Evolutionary conservation across 53 echinoderm and acorn worm genomes (phyloP).

Genomic region (Pentamera pediparva): DNA sequence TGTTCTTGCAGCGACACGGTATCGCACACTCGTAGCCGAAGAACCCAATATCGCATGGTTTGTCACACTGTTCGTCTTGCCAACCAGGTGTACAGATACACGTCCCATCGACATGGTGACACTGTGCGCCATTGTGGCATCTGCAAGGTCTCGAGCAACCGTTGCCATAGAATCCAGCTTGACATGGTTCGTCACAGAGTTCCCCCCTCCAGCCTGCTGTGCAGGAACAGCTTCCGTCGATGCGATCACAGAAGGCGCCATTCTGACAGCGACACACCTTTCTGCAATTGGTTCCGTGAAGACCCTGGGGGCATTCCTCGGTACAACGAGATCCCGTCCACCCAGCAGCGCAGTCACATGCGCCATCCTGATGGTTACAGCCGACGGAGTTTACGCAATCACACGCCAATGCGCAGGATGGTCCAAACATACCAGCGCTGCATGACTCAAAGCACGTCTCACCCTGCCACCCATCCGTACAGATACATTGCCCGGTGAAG

Average conservation of each 20-base stretch:
- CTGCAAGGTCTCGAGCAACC: conserved; percentile 52
- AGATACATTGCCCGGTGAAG: conserved; percentile 49
- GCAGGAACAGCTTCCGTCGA: conserved; percentile 60
- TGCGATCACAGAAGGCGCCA: conserved; percentile 23
- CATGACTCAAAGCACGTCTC: conserved; percentile 49
- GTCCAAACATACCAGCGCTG: conserved; percentile 48
- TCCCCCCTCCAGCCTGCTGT: conserved; percentile 64
- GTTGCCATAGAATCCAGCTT: conserved; percentile 57
- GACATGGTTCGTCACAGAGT: conserved; percentile 54
- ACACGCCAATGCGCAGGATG: conserved; percentile 52
- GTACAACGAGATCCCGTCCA: conserved; percentile 42
- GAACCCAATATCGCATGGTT: conserved; percentile 37
- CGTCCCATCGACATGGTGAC: conserved; percentile 52
- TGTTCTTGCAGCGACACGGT: conserved; percentile 62
- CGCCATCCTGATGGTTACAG: conserved; percentile 59
- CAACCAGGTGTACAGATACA: conserved; percentile 54
- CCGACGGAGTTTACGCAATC: conserved; percentile 55
- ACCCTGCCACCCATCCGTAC: conserved; percentile 67
- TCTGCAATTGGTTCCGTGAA: conserved; percentile 45
- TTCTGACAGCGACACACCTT: conserved; percentile 53
- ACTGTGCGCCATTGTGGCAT: conserved; percentile 68
- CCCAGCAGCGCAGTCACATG: conserved; percentile 44
- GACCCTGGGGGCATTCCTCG: conserved; percentile 31
- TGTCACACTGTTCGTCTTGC: conserved; percentile 49
- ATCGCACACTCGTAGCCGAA: conserved; percentile 58